Base-by-base conservation (phyloP, 1,140 invertebrate genomes). In the Megathymus violae region DNA sequence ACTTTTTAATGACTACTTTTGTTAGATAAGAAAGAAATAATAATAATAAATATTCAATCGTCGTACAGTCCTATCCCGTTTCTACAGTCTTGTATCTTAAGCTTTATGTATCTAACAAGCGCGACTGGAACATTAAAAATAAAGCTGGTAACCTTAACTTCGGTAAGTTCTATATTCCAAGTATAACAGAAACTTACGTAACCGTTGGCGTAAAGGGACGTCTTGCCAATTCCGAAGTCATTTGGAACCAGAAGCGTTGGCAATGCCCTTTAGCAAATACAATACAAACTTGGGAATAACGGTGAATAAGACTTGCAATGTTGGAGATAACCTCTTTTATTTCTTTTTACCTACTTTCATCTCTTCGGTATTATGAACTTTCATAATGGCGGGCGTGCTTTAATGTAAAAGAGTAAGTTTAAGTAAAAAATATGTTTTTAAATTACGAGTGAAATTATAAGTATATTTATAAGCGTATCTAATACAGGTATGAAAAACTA, bases 191-290 rank as follows among this genome's bases (percentile, higher is more conserved):
- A 22, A 22, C 43, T 46, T 46, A 50, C 14, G 5, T 50, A 50
- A 50, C 11, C n/a, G 27, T 27, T 48, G 25, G 27, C 14, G 25
- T 34, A 50, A 22, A 50, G 46, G 46, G 46, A 31, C 44, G 11
- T 46, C 22, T 47, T 47, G 4, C 19, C 44, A 47, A 50, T 50
- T 34, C 25, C 46, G 46, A 10, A 10, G 16, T 50, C 10, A 48
- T 11, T 14, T 5, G 4, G 9, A 22, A 15, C n/a, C 46, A n/a
- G 27, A 9, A 16, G 0, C 19, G 27, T 50, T 50, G 31, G 46
- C 4, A 13, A 25, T 22, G 19, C 25, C 46, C 14, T 34, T 50
- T 16, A 50, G 46, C 19, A 50, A 50, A 50, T 50, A 48, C 7
- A 31, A 31, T 31, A 48, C 25, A 13, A 50, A 50, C 46, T 50